Evolutionary conservation across 2,113 vertebrate genomes (phyloP).

Genomic region (Fregetta grallaria): DNA sequence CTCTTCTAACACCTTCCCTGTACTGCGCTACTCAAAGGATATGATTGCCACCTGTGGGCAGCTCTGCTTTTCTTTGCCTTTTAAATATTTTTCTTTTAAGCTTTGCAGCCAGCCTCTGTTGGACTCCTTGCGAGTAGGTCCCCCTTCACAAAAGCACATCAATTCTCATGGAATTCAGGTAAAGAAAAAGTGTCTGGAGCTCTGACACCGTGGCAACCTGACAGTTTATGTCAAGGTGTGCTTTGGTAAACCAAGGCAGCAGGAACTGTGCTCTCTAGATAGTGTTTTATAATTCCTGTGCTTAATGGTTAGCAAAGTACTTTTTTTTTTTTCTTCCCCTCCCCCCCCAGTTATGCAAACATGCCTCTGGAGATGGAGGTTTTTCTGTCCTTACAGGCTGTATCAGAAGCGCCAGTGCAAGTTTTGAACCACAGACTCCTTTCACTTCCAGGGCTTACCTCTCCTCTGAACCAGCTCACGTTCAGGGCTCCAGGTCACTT

Average conservation of each 20-base stretch:
- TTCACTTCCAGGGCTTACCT: not conserved
- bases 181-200: not conserved
- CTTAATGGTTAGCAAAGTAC: not conserved
- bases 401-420: not conserved
- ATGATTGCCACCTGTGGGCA: not conserved
- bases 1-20: not conserved
- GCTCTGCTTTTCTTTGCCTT: not conserved
- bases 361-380: not conserved
- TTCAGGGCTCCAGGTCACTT: not conserved
- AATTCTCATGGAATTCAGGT: not conserved
- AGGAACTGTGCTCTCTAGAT: not conserved
- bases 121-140: not conserved
- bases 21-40: not conserved
- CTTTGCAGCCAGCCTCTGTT: not conserved
- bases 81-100: not conserved
- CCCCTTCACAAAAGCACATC: not conserved
- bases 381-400: not conserved
- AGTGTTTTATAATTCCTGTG: not conserved
- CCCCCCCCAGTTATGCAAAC: accelerated
- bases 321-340: not conserved
- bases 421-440: not conserved
- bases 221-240: not conserved
- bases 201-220: not conserved
- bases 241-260: not conserved
- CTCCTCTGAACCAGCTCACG: not conserved